Evolutionary conservation across 2,888 invertebrate species (phyloP).

Genomic region (Heteromurus nitidus): DNA sequence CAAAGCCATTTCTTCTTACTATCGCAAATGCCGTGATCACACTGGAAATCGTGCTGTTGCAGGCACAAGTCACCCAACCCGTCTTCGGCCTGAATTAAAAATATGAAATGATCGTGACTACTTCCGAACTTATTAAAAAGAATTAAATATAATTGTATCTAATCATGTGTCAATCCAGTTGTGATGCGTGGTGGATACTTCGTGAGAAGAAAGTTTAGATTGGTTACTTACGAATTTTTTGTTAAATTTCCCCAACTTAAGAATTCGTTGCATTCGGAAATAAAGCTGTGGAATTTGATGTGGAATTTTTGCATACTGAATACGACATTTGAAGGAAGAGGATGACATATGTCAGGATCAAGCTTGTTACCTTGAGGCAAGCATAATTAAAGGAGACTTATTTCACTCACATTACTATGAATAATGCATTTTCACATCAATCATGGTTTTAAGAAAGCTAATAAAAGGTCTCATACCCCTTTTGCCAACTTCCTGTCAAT

Average conservation of each 20-base stretch:
- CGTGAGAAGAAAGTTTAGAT: too few relatives aligned
- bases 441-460: background rate
- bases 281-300: too few relatives aligned
- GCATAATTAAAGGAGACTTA: background rate
- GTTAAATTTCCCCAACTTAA: too few relatives aligned
- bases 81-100: too few relatives aligned
- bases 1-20: conserved; percentile 35
- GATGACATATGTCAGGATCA: conserved; percentile 29
- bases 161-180: too few relatives aligned
- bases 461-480: conserved; percentile 42
- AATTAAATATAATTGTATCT: too few relatives aligned
- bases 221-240: too few relatives aligned
- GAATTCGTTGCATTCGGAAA: too few relatives aligned
- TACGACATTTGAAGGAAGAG: conserved; percentile 56
- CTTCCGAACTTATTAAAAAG: too few relatives aligned
- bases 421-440: background rate
- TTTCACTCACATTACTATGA: background rate
- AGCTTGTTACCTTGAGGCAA: conserved; percentile 17
- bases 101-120: too few relatives aligned
- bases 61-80: conserved; percentile 35
- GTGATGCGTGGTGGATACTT: too few relatives aligned
- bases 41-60: conserved; percentile 29
- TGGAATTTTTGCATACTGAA: too few relatives aligned
- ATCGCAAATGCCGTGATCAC: conserved; percentile 37
- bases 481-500: conserved; percentile 24